Percentiles rank a stretch among this genome's conserved stretches.
These are phyloP conservation scores for Zaprionus obscuricornis DNA, from an alignment of 2,888 invertebrate genomes.

Conservation along the genomic window DNA sequence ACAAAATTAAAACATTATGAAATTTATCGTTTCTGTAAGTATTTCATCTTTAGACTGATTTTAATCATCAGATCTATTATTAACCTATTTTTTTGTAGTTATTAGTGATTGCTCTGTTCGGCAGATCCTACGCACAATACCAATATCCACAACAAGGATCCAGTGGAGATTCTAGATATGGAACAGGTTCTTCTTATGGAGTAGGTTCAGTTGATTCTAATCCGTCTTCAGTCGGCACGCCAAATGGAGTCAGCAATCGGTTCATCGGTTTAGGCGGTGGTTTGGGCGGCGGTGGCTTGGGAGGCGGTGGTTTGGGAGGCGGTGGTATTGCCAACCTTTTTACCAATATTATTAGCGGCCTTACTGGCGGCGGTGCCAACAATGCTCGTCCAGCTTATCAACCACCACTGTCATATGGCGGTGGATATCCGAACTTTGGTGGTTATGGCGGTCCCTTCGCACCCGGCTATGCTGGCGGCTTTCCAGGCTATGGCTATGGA, in stretches of 20 bases:
- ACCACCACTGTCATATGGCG: conserved; percentile 26
- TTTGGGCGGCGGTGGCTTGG: conserved; percentile 50
- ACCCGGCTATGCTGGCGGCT: conserved; percentile 36
- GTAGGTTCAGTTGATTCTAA: not conserved
- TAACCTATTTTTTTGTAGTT: conserved; percentile 26
- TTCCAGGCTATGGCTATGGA: conserved; percentile 21
- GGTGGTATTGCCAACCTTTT: too few species aligned
- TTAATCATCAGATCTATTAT: not conserved
- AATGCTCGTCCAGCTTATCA: conserved; percentile 37
- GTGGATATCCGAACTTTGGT: too few species aligned
- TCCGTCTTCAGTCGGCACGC: not conserved
- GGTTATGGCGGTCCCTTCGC: too few species aligned
- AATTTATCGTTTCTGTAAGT: conserved; percentile 59
- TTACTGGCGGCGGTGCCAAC: conserved; percentile 48
- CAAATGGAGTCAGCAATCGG: conserved; percentile 55
- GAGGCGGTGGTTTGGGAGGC: conserved; percentile 32
- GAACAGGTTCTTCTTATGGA: not conserved
- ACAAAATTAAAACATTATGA: conserved; percentile 41
- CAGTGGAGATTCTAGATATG: conserved; percentile 16
- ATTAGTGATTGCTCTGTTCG: conserved; percentile 45
- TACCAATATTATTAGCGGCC: conserved; percentile 47
- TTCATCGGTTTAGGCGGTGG: conserved; percentile 59
- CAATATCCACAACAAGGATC: conserved; percentile 49
- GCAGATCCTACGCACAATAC: conserved; percentile 55
- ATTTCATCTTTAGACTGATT: not conserved